phyloP scores from a whole-genome alignment of 2,113 vertebrate genomes.

The Delphinapterus leucas region DNA sequence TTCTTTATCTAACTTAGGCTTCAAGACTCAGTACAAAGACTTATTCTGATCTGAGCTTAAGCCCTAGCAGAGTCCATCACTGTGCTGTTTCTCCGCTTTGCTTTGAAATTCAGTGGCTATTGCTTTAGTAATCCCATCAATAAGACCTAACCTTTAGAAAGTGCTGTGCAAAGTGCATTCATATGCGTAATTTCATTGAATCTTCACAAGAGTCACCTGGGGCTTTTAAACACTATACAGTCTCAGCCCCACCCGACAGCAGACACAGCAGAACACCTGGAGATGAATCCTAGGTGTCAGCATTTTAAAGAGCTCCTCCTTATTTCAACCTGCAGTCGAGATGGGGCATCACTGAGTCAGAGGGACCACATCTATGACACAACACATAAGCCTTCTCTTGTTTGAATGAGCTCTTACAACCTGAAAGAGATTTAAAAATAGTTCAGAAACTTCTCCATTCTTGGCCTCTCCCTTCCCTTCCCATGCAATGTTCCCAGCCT shows the following conservation, averaged over 20 bases:
- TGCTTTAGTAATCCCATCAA: slow-evolving; percentile 29
- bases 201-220: not conserved
- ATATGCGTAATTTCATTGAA: slow-evolving; percentile 16
- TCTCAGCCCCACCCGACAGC: not conserved
- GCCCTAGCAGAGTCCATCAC: not conserved
- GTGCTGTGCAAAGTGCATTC: slow-evolving; percentile 5
- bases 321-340: not conserved
- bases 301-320: not conserved
- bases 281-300: not conserved
- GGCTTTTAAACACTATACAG: not conserved
- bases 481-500: not conserved
- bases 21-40: not conserved
- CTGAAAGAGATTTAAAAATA: not conserved
- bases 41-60: not conserved
- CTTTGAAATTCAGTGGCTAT: slow-evolving; percentile 1
- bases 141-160: slow-evolving; percentile 26
- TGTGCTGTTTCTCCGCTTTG: not conserved
- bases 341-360: not conserved
- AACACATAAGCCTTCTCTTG: not conserved
- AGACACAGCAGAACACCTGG: not conserved
- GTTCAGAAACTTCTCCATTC: not conserved
- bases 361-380: not conserved
- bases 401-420: not conserved
- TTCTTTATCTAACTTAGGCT: not conserved
- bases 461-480: not conserved